Percentiles rank a stretch among this genome's conserved stretches.
Evolutionary conservation across 2,888 invertebrate species (phyloP).

Genomic region (Conomelus anceps): DNA sequence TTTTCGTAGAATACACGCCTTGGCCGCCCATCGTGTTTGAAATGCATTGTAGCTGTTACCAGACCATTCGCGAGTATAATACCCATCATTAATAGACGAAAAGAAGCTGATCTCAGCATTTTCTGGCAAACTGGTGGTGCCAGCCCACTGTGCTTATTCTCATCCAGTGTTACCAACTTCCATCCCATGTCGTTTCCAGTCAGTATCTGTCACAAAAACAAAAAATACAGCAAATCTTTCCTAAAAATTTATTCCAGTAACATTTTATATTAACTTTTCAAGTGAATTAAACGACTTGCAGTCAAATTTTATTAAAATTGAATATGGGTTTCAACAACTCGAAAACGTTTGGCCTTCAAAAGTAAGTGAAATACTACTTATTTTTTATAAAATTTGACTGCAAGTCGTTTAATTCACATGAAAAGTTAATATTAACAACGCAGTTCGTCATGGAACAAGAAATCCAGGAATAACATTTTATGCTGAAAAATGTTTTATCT

Average conservation of each 20-base stretch:
- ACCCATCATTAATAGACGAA: slow-evolving; percentile 87
- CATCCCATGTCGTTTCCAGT: slow-evolving; percentile 91
- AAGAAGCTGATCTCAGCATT: slow-evolving; percentile 82
- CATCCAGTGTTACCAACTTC: slow-evolving; percentile 93
- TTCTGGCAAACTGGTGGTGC: slow-evolving; percentile 81
- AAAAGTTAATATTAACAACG: too few species aligned
- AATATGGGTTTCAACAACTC: too few species aligned
- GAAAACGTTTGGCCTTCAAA: too few species aligned
- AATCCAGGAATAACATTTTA: too few species aligned
- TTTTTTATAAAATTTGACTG: too few species aligned
- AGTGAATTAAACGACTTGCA: too few species aligned
- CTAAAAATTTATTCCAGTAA: background rate
- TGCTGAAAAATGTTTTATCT: too few species aligned
- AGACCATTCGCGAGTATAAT: slow-evolving; percentile 93
- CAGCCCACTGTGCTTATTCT: slow-evolving; percentile 84
- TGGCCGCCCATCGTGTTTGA: slow-evolving; percentile 82
- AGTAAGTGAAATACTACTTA: too few species aligned
- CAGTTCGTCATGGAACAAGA: too few species aligned
- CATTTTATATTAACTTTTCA: too few species aligned
- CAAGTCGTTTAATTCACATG: too few species aligned
- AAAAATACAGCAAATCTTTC: background rate
- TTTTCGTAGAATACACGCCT: slow-evolving; percentile 77
- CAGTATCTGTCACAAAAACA: slow-evolving; percentile 56
- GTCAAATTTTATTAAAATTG: too few species aligned
- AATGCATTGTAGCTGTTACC: slow-evolving; percentile 91